Evolutionary conservation across 2,888 invertebrate genomes (phyloP).

Genomic region (Brachypalpus laphriformis): DNA sequence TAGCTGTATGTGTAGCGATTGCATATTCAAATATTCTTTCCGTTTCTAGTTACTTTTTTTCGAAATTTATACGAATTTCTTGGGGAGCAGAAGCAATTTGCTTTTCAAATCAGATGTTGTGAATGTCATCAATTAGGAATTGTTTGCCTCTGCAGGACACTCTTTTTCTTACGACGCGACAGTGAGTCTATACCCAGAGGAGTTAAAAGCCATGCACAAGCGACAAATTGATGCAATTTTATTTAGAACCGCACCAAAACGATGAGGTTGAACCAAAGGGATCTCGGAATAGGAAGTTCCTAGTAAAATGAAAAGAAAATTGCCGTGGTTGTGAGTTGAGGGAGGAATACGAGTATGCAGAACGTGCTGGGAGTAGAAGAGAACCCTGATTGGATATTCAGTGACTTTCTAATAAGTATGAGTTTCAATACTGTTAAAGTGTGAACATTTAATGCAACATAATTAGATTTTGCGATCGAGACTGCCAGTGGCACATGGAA

Average conservation of each 20-base stretch:
- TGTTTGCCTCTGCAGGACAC: conserved; percentile 16
- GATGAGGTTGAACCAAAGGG: not conserved
- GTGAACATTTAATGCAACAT: conserved; percentile 20
- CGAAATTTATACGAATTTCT: not conserved
- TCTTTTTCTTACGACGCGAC: not conserved
- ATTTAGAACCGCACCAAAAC: not conserved
- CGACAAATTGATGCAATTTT: conserved; percentile 15
- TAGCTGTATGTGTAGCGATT: conserved; percentile 13
- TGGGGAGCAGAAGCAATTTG: conserved; percentile 47
- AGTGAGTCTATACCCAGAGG: too few species aligned
- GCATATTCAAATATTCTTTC: conserved; percentile 30
- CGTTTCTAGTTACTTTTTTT: not conserved
- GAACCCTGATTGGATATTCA: not conserved
- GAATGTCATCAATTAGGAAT: conserved; percentile 34
- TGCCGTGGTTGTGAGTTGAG: not conserved
- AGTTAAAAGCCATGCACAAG: not conserved
- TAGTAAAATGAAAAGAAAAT: not conserved
- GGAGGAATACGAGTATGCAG: not conserved
- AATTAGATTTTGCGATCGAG: conserved; percentile 19
- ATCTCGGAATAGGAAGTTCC: not conserved
- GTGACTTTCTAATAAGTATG: not conserved
- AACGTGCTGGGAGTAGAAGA: not conserved
- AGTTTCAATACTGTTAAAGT: not conserved
- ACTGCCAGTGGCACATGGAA: not conserved
- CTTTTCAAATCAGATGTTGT: conserved; percentile 34